A percentile compares a stretch with the other conserved stretches of the same genome.
These are phyloP conservation scores for Brachylomia viminalis DNA, from an alignment of 2,888 invertebrate genomes.

Conservation along the genomic window DNA sequence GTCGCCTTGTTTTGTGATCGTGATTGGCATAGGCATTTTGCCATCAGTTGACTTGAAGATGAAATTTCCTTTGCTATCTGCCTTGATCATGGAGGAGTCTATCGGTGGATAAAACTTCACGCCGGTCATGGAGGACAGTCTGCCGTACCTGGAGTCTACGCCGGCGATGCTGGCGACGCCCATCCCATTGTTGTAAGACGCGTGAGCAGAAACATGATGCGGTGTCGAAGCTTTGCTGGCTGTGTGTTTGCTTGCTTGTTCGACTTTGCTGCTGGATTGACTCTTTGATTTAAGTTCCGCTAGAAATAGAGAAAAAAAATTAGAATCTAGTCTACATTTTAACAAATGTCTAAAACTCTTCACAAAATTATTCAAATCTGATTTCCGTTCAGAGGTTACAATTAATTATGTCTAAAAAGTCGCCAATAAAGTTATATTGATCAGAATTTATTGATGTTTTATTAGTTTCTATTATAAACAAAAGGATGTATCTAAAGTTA, in stretches of 20 bases:
- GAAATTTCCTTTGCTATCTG: conserved; percentile 59
- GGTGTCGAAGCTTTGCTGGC: conserved; percentile 9
- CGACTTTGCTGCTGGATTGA: conserved; percentile 39
- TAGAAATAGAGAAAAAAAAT: conserved; percentile 42
- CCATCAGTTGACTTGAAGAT: conserved; percentile 59
- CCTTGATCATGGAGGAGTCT: conserved; percentile 61
- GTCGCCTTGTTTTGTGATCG: conserved; percentile 73
- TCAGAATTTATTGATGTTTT: conserved; percentile 18
- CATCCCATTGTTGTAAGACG: conserved; percentile 62
- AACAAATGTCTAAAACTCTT: neutral
- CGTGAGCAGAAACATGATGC: conserved; percentile 45
- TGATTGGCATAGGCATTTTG: conserved; percentile 68
- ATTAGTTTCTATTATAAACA: conserved; percentile 20
- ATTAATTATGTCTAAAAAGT: conserved; percentile 23
- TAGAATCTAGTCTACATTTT: neutral
- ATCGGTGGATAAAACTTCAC: conserved; percentile 75
- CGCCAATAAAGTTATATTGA: conserved; percentile 12
- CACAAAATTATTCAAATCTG: conserved; percentile 24
- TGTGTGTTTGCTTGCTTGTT: conserved; percentile 39
- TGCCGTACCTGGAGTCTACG: conserved; percentile 78
- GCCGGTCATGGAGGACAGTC: conserved; percentile 77
- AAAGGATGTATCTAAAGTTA: conserved; percentile 60
- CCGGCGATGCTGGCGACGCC: conserved; percentile 80
- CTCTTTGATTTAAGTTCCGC: conserved; percentile 52
- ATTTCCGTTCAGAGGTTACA: conserved; percentile 30